Conservation (phyloP, 2,797 vertebrate genomes). For the Tokudaia tokunoshimensis region DNA sequence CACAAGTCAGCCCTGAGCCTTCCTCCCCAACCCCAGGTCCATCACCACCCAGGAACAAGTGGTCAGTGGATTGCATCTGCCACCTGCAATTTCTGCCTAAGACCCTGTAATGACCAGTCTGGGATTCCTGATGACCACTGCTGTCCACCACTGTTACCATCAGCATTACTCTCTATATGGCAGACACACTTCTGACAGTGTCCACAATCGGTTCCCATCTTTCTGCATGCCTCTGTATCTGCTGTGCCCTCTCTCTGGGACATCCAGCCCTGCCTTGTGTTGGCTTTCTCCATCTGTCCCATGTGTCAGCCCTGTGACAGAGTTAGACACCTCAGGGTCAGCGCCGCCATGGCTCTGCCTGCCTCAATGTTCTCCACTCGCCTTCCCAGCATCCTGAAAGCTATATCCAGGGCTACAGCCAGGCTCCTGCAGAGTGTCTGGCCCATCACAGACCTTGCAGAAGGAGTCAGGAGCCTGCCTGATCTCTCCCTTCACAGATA, state of each 20-base stretch:
- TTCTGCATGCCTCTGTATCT: not conserved
- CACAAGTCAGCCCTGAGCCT: not conserved
- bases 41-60: not conserved
- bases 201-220: not conserved
- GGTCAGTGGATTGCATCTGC: not conserved
- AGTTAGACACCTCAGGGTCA: not conserved
- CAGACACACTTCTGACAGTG: not conserved
- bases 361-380: not conserved
- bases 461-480: not conserved
- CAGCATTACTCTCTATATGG: accelerated
- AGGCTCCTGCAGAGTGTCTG: not conserved
- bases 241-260: not conserved
- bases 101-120: not conserved
- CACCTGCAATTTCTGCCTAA: not conserved
- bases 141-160: not conserved
- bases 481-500: accelerated
- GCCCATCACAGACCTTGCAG: not conserved
- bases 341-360: not conserved
- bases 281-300: not conserved
- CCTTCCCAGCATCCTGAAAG: not conserved
- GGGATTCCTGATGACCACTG: not conserved
- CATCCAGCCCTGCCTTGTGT: not conserved
- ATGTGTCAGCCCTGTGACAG: not conserved
- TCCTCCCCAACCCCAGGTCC: not conserved
- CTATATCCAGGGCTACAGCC: not conserved